Evolutionary conservation across 2,888 invertebrate genomes (phyloP).

Genomic region (Ornithoptera alexandrae): DNA sequence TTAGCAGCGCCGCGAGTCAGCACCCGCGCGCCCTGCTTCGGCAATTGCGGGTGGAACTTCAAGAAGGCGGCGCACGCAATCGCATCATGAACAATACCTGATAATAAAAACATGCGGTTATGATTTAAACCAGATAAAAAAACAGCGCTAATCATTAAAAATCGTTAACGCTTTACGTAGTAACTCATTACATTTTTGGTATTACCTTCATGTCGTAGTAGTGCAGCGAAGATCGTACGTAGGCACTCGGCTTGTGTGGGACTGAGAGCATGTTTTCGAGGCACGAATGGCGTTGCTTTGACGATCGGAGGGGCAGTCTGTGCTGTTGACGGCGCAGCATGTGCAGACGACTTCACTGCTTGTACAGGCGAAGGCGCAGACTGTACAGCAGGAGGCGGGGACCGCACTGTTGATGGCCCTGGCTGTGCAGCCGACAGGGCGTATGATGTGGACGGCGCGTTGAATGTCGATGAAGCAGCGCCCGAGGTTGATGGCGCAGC

Average conservation of each 20-base stretch:
- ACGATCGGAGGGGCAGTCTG: not conserved
- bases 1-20: conserved; percentile 80
- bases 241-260: conserved; percentile 95
- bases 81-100: conserved; percentile 96
- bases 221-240: conserved; percentile 96
- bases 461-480: not conserved
- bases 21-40: conserved; percentile 87
- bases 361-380: not conserved
- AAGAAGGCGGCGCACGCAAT: conserved; percentile 98
- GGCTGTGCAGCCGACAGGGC: not conserved
- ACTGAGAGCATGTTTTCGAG: conserved; percentile 90
- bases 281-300: conserved; percentile 68
- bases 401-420: not conserved
- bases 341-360: not conserved
- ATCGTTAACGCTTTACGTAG: not conserved
- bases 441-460: not conserved
- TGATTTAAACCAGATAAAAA: not conserved
- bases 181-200: not conserved
- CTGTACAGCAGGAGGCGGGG: not conserved
- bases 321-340: not conserved
- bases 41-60: conserved; percentile 93
- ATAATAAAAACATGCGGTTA: not conserved
- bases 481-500: not conserved
- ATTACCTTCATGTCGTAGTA: conserved; percentile 95
- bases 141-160: not conserved